phyloP scores from a whole-genome alignment of 1,140 invertebrate genomes.

The Agrypnia vestita region DNA sequence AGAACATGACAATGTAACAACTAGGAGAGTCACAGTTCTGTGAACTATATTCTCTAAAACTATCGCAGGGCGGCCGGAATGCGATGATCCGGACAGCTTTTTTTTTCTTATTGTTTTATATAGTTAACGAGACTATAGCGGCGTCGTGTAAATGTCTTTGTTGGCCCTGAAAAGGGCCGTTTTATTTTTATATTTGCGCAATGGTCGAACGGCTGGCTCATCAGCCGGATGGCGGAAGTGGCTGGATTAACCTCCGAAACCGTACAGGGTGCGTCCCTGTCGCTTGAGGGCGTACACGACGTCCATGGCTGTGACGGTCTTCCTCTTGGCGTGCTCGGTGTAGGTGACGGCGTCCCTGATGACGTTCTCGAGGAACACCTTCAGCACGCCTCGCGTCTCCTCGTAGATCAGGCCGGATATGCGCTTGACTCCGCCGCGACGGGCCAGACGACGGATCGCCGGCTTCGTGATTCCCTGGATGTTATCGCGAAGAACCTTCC shows the following conservation, averaged over 20 bases:
- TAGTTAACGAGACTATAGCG: too few species aligned
- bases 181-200: too few species aligned
- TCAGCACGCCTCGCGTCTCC: constrained; percentile 73
- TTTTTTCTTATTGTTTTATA: too few species aligned
- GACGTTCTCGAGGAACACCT: constrained; percentile 87
- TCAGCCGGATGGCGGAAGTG: too few species aligned
- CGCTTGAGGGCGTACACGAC: constrained; percentile 90
- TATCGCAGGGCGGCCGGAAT: too few species aligned
- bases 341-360: constrained; percentile 89
- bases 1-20: too few species aligned
- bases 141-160: background rate
- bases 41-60: too few species aligned
- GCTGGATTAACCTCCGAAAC: constrained; percentile 79
- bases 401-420: constrained; percentile 65
- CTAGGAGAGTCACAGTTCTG: too few species aligned
- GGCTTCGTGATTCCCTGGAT: constrained; percentile 73
- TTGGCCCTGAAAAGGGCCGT: background rate
- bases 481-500: constrained; percentile 81
- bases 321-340: constrained; percentile 87
- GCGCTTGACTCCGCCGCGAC: constrained; percentile 84
- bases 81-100: too few species aligned
- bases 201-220: background rate
- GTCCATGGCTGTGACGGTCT: constrained; percentile 90
- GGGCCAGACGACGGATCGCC: constrained; percentile 74
- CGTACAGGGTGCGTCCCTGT: constrained; percentile 82